These are phyloP conservation scores for Dynastes hyllus DNA, from an alignment of 2,888 invertebrate species.

Conservation along the genomic window DNA sequence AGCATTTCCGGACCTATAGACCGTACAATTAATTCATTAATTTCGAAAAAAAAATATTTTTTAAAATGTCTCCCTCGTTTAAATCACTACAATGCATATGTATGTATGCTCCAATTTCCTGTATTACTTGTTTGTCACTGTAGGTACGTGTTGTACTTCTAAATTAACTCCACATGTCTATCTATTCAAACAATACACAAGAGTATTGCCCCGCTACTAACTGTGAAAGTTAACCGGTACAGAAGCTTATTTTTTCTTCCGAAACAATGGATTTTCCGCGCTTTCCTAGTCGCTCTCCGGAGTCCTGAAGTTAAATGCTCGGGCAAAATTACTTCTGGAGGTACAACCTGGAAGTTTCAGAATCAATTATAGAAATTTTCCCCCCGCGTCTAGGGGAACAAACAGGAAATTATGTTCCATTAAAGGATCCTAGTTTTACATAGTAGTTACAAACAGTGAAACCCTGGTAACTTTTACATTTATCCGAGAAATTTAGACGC, in stretches of 20 bases:
- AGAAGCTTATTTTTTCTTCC: slow-evolving; percentile 3
- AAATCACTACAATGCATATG: too few relatives aligned
- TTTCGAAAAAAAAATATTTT: too few relatives aligned
- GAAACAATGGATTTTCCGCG: not conserved
- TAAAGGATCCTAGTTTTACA: slow-evolving; percentile 44
- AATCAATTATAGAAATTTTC: slow-evolving; percentile 49
- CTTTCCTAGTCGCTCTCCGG: slow-evolving; percentile 11
- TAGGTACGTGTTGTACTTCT: not conserved
- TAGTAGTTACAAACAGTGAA: slow-evolving; percentile 28
- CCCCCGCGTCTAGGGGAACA: slow-evolving; percentile 22
- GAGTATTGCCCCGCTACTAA: slow-evolving; percentile 3
- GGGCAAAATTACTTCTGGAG: slow-evolving; percentile 42
- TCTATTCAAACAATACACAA: too few relatives aligned
- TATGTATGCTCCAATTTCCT: too few relatives aligned
- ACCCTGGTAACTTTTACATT: slow-evolving; percentile 1
- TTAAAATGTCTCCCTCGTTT: too few relatives aligned
- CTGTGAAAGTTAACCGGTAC: not conserved
- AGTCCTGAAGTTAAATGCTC: slow-evolving; percentile 30
- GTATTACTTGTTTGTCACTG: too few relatives aligned
- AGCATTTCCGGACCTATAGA: too few relatives aligned
- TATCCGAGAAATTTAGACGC: not conserved
- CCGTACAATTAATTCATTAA: too few relatives aligned
- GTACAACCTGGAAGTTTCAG: slow-evolving; percentile 34
- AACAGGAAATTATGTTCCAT: slow-evolving; percentile 41
- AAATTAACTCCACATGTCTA: too few relatives aligned